phyloP scores from a whole-genome alignment of 2,113 vertebrate species.

The Bucco capensis region DNA sequence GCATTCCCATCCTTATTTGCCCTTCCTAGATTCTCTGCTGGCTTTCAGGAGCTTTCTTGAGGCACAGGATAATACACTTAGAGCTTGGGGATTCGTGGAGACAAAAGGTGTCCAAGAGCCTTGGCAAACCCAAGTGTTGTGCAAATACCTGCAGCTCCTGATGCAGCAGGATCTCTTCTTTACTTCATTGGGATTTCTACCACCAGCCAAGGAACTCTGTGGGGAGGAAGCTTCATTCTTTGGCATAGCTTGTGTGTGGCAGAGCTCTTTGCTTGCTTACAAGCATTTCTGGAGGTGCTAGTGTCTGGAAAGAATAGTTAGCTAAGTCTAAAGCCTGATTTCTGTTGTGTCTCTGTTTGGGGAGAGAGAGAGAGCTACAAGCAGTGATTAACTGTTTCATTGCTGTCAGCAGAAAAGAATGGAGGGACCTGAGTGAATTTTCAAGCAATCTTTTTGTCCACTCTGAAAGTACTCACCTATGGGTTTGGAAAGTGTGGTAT shows the following conservation, averaged over 20 bases:
- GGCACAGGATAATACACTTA: rapidly evolving
- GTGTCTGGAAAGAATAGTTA: not conserved
- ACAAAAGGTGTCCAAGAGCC: not conserved
- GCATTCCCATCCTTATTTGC: not conserved
- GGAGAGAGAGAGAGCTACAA: not conserved
- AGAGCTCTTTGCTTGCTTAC: not conserved
- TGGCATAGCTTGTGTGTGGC: not conserved
- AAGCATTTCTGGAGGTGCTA: not conserved
- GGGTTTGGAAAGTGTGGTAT: not conserved
- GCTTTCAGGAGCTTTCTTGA: not conserved
- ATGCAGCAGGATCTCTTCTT: not conserved
- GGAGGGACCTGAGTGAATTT: not conserved
- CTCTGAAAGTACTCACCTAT: not conserved
- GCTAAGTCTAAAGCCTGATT: not conserved
- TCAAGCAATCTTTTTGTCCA: not conserved
- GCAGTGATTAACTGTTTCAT: not conserved
- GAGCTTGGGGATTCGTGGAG: not conserved
- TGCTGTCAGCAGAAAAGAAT: not conserved
- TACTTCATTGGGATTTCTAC: not conserved
- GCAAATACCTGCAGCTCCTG: not conserved
- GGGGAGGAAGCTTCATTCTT: not conserved
- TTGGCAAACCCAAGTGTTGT: not conserved
- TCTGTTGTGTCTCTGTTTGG: not conserved
- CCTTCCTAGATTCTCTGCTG: not conserved
- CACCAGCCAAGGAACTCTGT: not conserved